These are phyloP conservation scores for Eulemur coronatus DNA, from an alignment of 2,797 vertebrate genomes.

Conservation along the genomic window DNA sequence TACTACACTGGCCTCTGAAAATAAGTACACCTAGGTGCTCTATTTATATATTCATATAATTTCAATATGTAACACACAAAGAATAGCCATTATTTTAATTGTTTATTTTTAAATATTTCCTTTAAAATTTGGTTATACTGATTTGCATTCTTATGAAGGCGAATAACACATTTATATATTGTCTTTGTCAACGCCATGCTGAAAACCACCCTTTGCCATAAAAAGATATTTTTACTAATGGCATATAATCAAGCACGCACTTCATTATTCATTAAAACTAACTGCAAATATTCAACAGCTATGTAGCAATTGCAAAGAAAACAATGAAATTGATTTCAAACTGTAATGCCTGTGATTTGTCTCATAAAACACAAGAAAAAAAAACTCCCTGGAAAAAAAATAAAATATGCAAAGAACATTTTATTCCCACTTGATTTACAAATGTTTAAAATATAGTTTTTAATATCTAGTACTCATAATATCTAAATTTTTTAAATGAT, in stretches of 20 bases:
- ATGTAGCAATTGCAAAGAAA: conserved; percentile 39
- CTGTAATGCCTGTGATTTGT: conserved; percentile 40
- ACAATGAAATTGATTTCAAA: conserved; percentile 70
- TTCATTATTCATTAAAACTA: conserved; percentile 49
- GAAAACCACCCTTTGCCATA: background rate
- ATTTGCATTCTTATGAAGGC: conserved; percentile 32
- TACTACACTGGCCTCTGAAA: conserved; percentile 3
- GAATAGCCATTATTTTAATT: conserved; percentile 68
- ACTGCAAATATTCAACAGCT: conserved; percentile 34
- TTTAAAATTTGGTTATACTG: conserved; percentile 35
- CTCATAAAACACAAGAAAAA: conserved; percentile 34
- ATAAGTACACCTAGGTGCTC: conserved; percentile 50
- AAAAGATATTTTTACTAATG: conserved; percentile 30
- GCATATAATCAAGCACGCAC: conserved; percentile 50
- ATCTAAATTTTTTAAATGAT: background rate
- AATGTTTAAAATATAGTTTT: conserved; percentile 52
- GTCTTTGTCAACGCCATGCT: background rate
- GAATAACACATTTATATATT: background rate
- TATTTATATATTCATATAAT: conserved; percentile 67
- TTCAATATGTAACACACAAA: conserved; percentile 66
- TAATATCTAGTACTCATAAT: conserved; percentile 39
- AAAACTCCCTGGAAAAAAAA: background rate
- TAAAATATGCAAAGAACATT: conserved; percentile 31
- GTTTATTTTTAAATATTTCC: conserved; percentile 67
- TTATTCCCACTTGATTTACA: conserved; percentile 31